Conservation (phyloP, 2,888 invertebrate species). For the Drosophila engyochracea region DNA sequence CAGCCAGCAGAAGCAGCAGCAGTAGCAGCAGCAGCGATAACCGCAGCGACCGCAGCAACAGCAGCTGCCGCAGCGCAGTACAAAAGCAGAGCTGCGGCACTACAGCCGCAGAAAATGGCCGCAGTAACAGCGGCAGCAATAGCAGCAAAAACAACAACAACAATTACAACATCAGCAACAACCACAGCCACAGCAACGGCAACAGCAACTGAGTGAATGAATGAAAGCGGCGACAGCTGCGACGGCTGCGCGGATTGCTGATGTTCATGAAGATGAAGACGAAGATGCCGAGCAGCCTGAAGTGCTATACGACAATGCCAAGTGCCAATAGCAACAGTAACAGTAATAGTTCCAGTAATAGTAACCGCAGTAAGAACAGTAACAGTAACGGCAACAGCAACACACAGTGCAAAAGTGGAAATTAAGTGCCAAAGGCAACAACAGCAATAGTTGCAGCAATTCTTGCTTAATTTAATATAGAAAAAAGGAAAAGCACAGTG, state of each 20-base stretch:
- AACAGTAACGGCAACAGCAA: constrained; percentile 38
- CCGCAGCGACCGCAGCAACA: constrained; percentile 21
- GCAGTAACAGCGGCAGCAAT: constrained; percentile 35
- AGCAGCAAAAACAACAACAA: constrained; percentile 27
- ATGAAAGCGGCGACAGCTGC: constrained; percentile 51
- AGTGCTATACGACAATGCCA: constrained; percentile 56
- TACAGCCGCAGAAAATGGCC: constrained; percentile 67
- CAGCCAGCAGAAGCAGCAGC: constrained; percentile 1
- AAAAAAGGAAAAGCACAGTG: constrained; percentile 32
- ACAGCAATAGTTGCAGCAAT: constrained; percentile 20
- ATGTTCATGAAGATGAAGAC: constrained; percentile 51
- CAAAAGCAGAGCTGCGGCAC: constrained; percentile 34
- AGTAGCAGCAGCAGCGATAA: constrained; percentile 3
- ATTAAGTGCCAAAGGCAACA: constrained; percentile 64
- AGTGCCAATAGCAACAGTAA: constrained; percentile 59
- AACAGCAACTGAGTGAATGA: constrained; percentile 55
- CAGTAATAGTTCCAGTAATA: constrained; percentile 42
- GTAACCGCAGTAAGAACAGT: constrained; percentile 2
- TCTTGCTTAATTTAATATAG: constrained; percentile 56
- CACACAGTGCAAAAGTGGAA: constrained; percentile 40
- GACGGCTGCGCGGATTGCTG: constrained; percentile 48
- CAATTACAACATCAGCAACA: constrained; percentile 20
- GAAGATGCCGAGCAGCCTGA: constrained; percentile 51
- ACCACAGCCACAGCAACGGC: constrained; percentile 23
- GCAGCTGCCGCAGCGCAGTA: constrained; percentile 39